These are phyloP conservation scores for Thaumetopoea pityocampa DNA, from an alignment of 1,140 invertebrate genomes.

Conservation along the genomic window DNA sequence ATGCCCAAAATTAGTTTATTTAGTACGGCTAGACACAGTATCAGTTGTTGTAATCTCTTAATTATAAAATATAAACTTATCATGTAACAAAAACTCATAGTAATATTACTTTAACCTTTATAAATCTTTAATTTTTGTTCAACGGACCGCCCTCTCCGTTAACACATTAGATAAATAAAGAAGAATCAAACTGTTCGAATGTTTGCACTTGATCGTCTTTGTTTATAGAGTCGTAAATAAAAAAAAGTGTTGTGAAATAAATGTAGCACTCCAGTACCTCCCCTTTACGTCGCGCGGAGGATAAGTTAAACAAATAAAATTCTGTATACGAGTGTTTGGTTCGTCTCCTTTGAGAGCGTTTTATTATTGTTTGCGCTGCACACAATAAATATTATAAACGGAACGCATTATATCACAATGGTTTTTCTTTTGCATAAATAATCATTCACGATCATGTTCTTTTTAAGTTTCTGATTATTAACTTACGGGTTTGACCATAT, in stretches of 20 bases:
- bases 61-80: no score
- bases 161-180: conserved; percentile 17
- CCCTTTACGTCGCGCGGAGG: conserved; percentile 46
- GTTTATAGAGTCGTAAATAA: conserved; percentile 67
- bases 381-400: conserved; percentile 8
- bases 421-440: no score
- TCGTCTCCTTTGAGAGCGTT: conserved; percentile 10
- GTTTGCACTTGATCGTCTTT: conserved; percentile 59
- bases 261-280: conserved; percentile 48
- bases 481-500: no score
- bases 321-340: conserved; percentile 20
- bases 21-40: no score
- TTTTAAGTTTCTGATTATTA: no score
- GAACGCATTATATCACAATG: no score
- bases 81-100: not conserved
- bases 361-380: conserved; percentile 8
- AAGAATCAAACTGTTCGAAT: conserved; percentile 52
- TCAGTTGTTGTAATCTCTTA: no score
- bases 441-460: no score
- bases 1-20: no score
- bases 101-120: not conserved
- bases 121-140: not conserved
- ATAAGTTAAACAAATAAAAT: conserved; percentile 59
- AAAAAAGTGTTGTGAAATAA: conserved; percentile 54
- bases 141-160: conserved; percentile 4